phyloP scores from a whole-genome alignment of 2,113 vertebrate species.

The Lophotis ruficrista region DNA sequence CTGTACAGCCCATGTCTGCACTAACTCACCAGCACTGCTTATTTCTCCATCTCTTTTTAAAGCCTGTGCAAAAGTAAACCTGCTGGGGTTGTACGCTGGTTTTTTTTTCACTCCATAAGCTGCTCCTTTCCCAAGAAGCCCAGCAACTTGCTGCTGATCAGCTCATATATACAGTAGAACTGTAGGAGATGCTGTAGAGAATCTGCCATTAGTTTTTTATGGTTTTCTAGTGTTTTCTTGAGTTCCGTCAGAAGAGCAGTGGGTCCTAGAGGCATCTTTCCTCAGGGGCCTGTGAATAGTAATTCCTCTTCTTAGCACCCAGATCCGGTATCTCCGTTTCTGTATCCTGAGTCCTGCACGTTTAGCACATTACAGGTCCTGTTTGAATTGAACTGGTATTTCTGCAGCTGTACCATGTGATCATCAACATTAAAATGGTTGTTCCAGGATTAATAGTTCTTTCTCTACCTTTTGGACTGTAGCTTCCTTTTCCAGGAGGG shows the following conservation, averaged over 20 bases:
- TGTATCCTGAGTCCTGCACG: neutral
- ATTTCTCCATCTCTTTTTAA: conserved; percentile 36
- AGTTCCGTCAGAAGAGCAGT: neutral
- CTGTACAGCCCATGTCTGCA: conserved; percentile 22
- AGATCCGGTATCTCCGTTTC: neutral
- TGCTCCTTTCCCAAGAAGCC: conserved; percentile 3
- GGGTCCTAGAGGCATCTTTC: neutral
- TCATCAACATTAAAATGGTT: conserved; percentile 41
- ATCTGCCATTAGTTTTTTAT: neutral
- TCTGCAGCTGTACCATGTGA: conserved; percentile 27
- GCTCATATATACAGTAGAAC: neutral
- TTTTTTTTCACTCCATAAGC: conserved; percentile 27
- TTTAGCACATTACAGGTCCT: conserved; percentile 8
- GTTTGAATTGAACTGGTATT: conserved; percentile 29
- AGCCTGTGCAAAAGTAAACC: conserved; percentile 29
- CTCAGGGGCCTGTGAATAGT: neutral
- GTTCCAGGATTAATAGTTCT: conserved; percentile 56
- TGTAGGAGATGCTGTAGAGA: neutral
- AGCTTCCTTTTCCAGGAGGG: conserved; percentile 47
- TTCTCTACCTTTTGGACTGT: conserved; percentile 51
- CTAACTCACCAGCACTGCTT: conserved; percentile 29
- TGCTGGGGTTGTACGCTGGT: conserved; percentile 19
- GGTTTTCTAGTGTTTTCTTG: neutral
- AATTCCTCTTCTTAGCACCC: neutral
- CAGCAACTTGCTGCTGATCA: conserved; percentile 12